Evolutionary conservation across 1,140 invertebrate species (phyloP).

Genomic region (Eurosta solidaginis): DNA sequence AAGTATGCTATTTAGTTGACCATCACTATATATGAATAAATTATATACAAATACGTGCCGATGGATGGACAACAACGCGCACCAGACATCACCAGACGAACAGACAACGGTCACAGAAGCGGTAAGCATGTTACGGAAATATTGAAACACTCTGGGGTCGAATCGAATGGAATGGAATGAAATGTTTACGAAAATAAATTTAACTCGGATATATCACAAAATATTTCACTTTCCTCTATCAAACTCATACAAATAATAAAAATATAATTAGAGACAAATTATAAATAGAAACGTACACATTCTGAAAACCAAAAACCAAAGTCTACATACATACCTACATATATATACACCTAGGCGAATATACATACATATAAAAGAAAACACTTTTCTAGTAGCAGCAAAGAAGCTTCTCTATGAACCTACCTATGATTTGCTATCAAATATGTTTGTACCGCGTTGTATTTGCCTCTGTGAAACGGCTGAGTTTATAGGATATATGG

Average conservation of each 20-base stretch:
- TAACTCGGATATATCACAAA: conserved; percentile 28
- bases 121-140: neutral
- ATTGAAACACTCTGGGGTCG: neutral
- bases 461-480: neutral
- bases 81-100: neutral
- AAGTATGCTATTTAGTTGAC: too few species aligned
- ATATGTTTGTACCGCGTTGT: too few species aligned
- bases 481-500: neutral
- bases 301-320: neutral
- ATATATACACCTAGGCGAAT: neutral
- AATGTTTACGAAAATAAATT: conserved; percentile 31
- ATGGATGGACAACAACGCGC: neutral
- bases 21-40: neutral
- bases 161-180: conserved; percentile 13
- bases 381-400: too few species aligned
- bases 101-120: neutral
- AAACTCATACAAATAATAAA: neutral
- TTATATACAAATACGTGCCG: neutral
- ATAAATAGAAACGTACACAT: conserved; percentile 11
- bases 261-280: conserved; percentile 30
- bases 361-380: too few species aligned
- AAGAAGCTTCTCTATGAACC: too few species aligned
- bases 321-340: too few species aligned
- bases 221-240: conserved; percentile 31
- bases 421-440: neutral